These are phyloP conservation scores for Centropristis striata DNA, from an alignment of 2,113 vertebrate species.

Conservation along the genomic window DNA sequence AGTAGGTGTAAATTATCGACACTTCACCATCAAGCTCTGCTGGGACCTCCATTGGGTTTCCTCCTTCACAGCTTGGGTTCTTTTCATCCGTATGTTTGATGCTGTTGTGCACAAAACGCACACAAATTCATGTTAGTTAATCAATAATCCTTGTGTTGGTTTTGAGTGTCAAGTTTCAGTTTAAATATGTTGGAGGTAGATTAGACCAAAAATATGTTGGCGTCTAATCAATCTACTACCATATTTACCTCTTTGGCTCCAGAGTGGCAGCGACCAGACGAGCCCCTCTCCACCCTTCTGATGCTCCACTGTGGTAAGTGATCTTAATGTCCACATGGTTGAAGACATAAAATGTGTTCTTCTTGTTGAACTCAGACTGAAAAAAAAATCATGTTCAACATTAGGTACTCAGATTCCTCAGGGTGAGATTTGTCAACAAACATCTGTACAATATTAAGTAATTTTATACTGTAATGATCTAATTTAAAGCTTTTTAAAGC, in stretches of 20 bases:
- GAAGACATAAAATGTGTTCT: constrained; percentile 95
- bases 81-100: constrained; percentile 88
- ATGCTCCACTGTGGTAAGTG: constrained; percentile 90
- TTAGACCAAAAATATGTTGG: neutral
- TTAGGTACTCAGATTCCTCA: neutral
- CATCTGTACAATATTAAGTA: neutral
- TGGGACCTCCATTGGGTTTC: constrained; percentile 92
- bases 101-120: constrained; percentile 79
- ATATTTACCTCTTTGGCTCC: constrained; percentile 93
- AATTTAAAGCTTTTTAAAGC: too few relatives aligned
- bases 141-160: neutral
- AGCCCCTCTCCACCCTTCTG: constrained; percentile 88
- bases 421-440: neutral
- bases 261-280: constrained; percentile 95
- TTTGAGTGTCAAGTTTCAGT: neutral
- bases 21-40: constrained; percentile 86
- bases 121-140: constrained; percentile 21
- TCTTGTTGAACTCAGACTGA: constrained; percentile 94
- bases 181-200: neutral
- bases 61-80: constrained; percentile 86
- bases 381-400: neutral
- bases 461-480: neutral
- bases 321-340: constrained; percentile 98
- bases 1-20: constrained; percentile 92
- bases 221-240: neutral